Conservation (phyloP, 53 echinoderm and acorn worm genomes). For the Zoroaster sp. region DNA sequence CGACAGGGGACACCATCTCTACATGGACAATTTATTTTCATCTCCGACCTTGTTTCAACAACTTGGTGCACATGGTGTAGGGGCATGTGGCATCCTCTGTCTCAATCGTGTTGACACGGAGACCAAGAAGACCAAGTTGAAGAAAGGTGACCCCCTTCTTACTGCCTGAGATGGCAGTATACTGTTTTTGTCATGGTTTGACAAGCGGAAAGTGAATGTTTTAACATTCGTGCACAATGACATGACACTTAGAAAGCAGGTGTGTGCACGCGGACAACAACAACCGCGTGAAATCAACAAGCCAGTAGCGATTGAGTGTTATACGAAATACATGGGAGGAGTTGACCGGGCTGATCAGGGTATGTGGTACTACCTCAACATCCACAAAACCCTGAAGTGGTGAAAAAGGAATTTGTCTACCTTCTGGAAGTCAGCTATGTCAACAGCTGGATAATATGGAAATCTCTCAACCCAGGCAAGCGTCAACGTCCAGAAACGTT, state of each 20-base stretch:
- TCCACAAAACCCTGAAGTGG: too few species aligned
- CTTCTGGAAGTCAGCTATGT: constrained; percentile 7
- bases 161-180: neutral
- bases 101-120: neutral
- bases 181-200: neutral
- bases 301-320: constrained; percentile 4
- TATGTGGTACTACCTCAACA: neutral
- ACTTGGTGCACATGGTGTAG: neutral
- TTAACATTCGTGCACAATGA: constrained; percentile 25
- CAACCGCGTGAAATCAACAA: neutral
- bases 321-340: constrained; percentile 1
- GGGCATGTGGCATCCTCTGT: constrained; percentile 8
- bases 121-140: constrained; percentile 8
- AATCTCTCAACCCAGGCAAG: constrained; percentile 13
- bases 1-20: neutral
- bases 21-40: neutral
- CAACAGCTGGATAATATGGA: constrained; percentile 39
- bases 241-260: neutral
- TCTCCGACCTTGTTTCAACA: neutral
- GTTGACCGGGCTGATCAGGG: neutral
- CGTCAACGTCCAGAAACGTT: neutral
- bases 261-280: constrained; percentile 2
- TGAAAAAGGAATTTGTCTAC: constrained; percentile 3
- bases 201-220: constrained; percentile 16
- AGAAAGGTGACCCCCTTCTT: constrained; percentile 27